Evolutionary conservation across 2,797 vertebrate genomes (phyloP), one percentile per base, ranked within the genome.

Genomic region (Triplophysa yarkandensis): DNA sequence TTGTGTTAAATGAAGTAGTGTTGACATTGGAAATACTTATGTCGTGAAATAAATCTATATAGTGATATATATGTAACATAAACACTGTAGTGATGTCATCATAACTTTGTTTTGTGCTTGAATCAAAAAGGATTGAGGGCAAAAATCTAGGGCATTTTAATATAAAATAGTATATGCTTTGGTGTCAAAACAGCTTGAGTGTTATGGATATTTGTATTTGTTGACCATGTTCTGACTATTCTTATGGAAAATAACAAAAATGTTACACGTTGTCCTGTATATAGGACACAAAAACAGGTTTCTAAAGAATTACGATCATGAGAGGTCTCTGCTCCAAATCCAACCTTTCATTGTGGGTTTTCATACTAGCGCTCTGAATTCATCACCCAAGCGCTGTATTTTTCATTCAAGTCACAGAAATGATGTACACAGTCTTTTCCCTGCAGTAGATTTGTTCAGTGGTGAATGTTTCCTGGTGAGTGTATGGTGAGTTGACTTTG

Each of bases 341-440:
- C 27, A 58, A 52, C 27, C 54, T 61, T 73, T 64, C 58, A 46
- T 23, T 86, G 83, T 84, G 84, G 25, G 87, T 85, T 87, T 92
- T 92, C 87, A 87, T 88, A 89, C 82, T 81, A 79, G 80, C 82
- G 80, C 87, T 88, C 87, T 87, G 91, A 92, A 91, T 92, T 91
- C 91, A 86, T 85, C 90, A 89, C 84, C 79, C 84, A 82, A 70
- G 69, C 78, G 85, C 77, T 83, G 83, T 70, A 63, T 79, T 73
- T 85, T 79, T 68, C 68, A 44, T 63, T 77, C 41, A 60, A 57
- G 41, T 78, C 63, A 4, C 43, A 71, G 57, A 58, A 39, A 74
- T 69, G 10, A 63, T 54, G 46, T 70, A 64, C 44, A 43, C 44
- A 11, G 19, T 68, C n/a, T 68, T 78, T 69, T 43, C 25, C 11